Base-by-base conservation (phyloP, 2,888 invertebrate genomes). In the Diarsia mendica region DNA sequence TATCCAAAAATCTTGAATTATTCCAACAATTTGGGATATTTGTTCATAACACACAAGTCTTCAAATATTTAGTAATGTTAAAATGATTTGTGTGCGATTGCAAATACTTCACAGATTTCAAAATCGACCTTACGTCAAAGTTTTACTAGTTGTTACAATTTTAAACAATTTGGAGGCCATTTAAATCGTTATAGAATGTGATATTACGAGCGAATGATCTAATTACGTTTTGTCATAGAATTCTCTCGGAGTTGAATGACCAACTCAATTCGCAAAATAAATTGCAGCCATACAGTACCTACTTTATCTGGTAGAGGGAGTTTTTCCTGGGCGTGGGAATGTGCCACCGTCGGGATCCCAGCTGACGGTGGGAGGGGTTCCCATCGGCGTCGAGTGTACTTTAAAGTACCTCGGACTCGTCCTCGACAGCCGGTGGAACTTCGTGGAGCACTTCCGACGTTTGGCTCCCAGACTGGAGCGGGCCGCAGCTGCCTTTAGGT, bases 191-290 rank as follows among this genome's bases (percentile, higher is more conserved):
- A 77, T 80, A 81, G 79, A 82, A 82, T 85, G 78, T 85, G 78
- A 82, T 84, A 83, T 80, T 80, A 85, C 79, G 83, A 84, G 80
- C 82, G 82, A 84, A 86, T 89, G 85, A 86, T 88, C 85, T 84
- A 88, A 88, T 88, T 87, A 85, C 78, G 74, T 83, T 85, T 86
- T 86, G 85, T 87, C 79, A 84, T 84, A 82, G 80, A 85, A 85
- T 82, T 80, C 77, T 81, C 80, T 75, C 68, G 73, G 82, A 88
- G 89, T 89, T 89, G 83, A 89, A 89, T 83, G 89, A 89, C 89
- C 89, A 88, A 70, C 73, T 70, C 79, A 78, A 81, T 83, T 80
- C 75, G 79, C 66, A 70, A 80, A 86, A 83, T 83, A 79, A 79
- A 83, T 79, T 79, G 69, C 79, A 70, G 65, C 63, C 13, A 39